Evolutionary conservation across 2,888 invertebrate species (phyloP).

Genomic region (Choristoneura rosaceana): DNA sequence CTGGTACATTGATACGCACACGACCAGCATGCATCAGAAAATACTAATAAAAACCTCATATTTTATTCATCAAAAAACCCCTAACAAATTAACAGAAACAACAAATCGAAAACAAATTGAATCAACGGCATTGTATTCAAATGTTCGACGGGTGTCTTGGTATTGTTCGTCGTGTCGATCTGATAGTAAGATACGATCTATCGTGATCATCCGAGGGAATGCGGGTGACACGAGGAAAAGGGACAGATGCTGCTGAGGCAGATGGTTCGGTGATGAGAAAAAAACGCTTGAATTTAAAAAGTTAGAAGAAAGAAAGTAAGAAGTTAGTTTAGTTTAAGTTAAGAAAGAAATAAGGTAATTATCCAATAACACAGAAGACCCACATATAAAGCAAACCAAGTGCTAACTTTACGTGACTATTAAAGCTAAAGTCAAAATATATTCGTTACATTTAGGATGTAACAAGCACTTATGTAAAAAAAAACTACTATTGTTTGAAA

Average conservation of each 20-base stretch:
- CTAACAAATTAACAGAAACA: constrained; percentile 41
- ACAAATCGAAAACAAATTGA: constrained; percentile 39
- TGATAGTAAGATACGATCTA: constrained; percentile 34
- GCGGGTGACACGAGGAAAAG: constrained; percentile 20
- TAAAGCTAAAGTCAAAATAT: too few relatives aligned
- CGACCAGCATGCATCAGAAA: constrained; percentile 16
- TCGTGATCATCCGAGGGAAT: constrained; percentile 35
- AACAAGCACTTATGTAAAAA: too few relatives aligned
- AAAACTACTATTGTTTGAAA: too few relatives aligned
- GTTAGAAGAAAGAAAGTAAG: too few relatives aligned
- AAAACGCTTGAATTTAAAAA: not conserved
- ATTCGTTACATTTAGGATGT: too few relatives aligned
- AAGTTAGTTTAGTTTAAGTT: too few relatives aligned
- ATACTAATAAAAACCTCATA: constrained; percentile 31
- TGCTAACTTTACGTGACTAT: too few relatives aligned
- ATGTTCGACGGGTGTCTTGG: constrained; percentile 31
- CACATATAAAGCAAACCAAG: too few relatives aligned
- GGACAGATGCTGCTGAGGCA: constrained; percentile 9
- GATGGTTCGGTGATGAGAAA: not conserved
- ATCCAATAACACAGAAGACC: too few relatives aligned
- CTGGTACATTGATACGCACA: not conserved
- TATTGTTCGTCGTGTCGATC: constrained; percentile 23
- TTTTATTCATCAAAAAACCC: constrained; percentile 40
- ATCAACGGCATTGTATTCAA: constrained; percentile 40
- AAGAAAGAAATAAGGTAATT: too few relatives aligned